Base-by-base conservation (phyloP, 2,797 vertebrate species). In the Pelochelys cantorii region DNA sequence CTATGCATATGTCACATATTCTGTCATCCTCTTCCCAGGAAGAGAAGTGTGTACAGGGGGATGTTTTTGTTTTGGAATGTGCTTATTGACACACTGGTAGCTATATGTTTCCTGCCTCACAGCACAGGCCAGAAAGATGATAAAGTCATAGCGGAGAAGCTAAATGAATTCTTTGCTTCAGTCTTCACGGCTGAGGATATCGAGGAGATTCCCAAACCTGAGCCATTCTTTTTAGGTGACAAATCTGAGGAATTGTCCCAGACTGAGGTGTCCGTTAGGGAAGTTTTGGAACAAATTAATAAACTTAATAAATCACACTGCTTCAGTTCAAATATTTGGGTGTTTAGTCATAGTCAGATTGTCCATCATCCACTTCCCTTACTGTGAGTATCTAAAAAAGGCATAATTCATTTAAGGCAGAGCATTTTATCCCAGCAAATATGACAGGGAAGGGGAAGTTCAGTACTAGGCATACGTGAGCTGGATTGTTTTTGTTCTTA, bases 361-460 rank as follows among this genome's bases (percentile, higher is more conserved):
- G 31, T 65, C 62, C 7, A n/a, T 65, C 15, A 65, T 65, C 31
- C 62, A 65, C 62, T 65, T n/a, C 7, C 62, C 18, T 17, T 18
- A n/a, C 18, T 65, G 15, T n/a, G 31, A 65, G 31, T 31, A n/a
- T 65, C 31, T 65, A 65, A 8, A 65, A 65, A 65, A n/a, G 62
- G 29, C 29, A 60, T 62, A 31, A 31, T 62, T 31, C 7, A 31
- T 62, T 62, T 31, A 62, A 31, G 60, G 11, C n/a, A 56, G 77
- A 90, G 15, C 0, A 0, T 14, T 82, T 87, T 1, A 2, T 78
- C 31, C 2, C 2, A 1, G 5, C 29, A 17, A 54, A 52, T 56
- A 11, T 2, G 20, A 42, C 85, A 31, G 31, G 82, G 90, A 87
- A 94, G 34, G 0, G 0, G 25, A 31, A 5, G 1, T 85, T 60